Base-by-base conservation (phyloP, 2,888 invertebrate genomes). In the Andrena dorsata region DNA sequence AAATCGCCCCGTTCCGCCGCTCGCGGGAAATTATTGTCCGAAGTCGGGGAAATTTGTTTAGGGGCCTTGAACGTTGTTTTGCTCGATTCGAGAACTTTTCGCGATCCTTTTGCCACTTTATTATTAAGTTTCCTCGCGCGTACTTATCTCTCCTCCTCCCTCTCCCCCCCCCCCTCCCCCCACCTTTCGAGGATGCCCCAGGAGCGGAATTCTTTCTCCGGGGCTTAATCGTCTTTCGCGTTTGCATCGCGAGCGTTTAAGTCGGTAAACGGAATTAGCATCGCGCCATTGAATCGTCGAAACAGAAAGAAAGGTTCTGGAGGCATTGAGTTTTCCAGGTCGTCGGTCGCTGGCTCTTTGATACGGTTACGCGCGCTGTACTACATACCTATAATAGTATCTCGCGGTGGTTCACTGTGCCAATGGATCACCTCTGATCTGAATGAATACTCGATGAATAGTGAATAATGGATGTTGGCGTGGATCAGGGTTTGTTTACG, bases 1-100 rank as follows among this genome's bases (percentile, higher is more conserved):
- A 73, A 76, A 76, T 81, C 74, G 64, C 47, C 74, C 41, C 47
- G 69, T 72, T 61, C 35, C 47, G 63, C 60, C n/a, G 20, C 58
- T 23, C 56, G 69, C n/a, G 56, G 61, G 47, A 70, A 78, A 85
- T 73, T 81, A 73, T 71, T 68, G 76, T 68, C 63, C 64, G 13
- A 30, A 58, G 51, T 28, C 41, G 41, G 60, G 72, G n/a, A 66
- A 68, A 69, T 80, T 70, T 63, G 28, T 58, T 51, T 58, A 47
- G 23, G 35, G 20, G 26, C 32, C 32, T 26, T 2, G 23, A 23
- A 30, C 16, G 47, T 66, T 30, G 56, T 56, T 56, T 56, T 13
- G 56, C 23, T 61, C 61, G 61, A 61, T 61, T 32, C 20, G 20
- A 32, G 32, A 60, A 61, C 61, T 61, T 28, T 20, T n/a, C n/a